Percentiles rank a stretch among this genome's conserved stretches.
Conservation (phyloP, 2,113 vertebrate species). For the Malaclemys terrapin region DNA sequence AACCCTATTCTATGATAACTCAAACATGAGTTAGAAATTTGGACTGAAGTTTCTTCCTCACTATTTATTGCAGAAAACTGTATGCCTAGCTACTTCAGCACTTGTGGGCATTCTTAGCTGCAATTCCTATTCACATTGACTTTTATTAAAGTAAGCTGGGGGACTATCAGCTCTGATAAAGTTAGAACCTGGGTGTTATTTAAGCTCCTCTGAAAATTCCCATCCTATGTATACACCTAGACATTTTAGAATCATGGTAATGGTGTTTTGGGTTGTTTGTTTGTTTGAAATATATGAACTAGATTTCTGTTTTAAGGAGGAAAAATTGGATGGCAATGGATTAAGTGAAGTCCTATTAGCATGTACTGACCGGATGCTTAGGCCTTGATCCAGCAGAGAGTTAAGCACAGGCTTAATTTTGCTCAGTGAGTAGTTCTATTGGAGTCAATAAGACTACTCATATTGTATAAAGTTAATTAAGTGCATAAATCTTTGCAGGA, state of each 20-base stretch:
- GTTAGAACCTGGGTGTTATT: background rate
- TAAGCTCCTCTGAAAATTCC: background rate
- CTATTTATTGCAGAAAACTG: background rate
- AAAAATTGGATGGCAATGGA: background rate
- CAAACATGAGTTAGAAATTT: background rate
- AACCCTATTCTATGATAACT: background rate
- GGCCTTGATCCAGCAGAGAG: background rate
- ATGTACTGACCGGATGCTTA: background rate
- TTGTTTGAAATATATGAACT: background rate
- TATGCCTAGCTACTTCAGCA: background rate
- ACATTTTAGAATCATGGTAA: background rate
- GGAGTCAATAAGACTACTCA: accelerated
- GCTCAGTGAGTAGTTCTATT: background rate
- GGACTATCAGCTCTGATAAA: background rate
- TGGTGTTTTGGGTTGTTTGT: background rate
- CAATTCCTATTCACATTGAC: background rate
- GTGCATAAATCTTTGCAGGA: background rate
- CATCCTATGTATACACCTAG: background rate
- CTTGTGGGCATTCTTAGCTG: background rate
- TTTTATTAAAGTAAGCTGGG: background rate
- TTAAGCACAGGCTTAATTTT: background rate
- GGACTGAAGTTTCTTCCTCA: background rate
- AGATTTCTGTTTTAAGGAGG: background rate
- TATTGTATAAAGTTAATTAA: background rate
- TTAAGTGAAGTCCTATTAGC: background rate